Percentiles rank a stretch among this genome's conserved stretches.
Conservation (phyloP, 2,888 invertebrate species). For the Drosophila siamana region DNA sequence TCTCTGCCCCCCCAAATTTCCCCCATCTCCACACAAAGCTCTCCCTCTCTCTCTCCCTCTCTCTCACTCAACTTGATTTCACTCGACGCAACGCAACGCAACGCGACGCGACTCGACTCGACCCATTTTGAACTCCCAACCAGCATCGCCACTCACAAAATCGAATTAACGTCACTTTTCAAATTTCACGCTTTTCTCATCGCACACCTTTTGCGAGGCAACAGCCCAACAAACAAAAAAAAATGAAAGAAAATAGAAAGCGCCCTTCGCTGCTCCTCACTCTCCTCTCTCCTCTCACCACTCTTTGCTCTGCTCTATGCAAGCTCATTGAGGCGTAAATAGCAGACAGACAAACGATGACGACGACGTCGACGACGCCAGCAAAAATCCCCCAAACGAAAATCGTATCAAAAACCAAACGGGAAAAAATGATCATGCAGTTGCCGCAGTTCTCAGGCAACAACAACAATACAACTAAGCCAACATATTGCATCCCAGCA, state of each 20-base stretch:
- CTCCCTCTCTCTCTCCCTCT: no score
- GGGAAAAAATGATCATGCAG: slow-evolving; percentile 16
- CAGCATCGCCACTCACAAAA: slow-evolving; percentile 39
- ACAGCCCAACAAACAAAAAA: background rate
- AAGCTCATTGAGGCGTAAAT: slow-evolving; percentile 57
- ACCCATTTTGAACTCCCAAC: slow-evolving; percentile 21
- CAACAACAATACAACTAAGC: background rate
- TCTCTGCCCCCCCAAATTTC: no score
- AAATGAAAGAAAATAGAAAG: no score
- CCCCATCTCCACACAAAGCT: no score
- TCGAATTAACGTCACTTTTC: slow-evolving; percentile 76
- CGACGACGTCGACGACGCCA: slow-evolving; percentile 6
- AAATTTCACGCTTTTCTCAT: slow-evolving; percentile 69
- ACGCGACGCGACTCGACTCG: slow-evolving; percentile 11
- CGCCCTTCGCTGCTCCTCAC: background rate
- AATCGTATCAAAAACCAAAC: slow-evolving; percentile 50
- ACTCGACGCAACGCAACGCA: slow-evolving; percentile 20
- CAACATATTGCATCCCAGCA: background rate
- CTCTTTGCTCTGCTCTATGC: slow-evolving; percentile 1
- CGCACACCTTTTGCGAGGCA: slow-evolving; percentile 28
- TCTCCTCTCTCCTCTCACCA: background rate
- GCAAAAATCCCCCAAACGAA: slow-evolving; percentile 35
- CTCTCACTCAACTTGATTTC: slow-evolving; percentile 30
- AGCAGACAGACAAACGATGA: slow-evolving; percentile 37
- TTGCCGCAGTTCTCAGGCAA: slow-evolving; percentile 1